A percentile compares a stretch with the other conserved stretches of the same genome.
Evolutionary conservation across 2,888 invertebrate species (phyloP).

Genomic region (Stenchaetothrips biformis): DNA sequence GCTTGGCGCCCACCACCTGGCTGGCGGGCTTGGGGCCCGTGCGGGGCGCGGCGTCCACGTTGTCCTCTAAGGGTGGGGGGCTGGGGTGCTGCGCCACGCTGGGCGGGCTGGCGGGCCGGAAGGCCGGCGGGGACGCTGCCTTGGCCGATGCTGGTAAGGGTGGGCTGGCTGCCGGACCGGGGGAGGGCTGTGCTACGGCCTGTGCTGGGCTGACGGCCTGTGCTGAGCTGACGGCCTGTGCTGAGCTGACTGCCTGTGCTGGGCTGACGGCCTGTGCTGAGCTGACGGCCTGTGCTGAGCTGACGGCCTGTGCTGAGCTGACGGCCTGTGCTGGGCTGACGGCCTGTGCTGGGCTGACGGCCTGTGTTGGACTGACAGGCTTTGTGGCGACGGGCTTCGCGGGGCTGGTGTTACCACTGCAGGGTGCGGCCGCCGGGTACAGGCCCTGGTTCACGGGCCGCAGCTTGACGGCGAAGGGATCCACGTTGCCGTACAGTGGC

Average conservation of each 20-base stretch:
- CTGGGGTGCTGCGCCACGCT: neutral
- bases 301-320: too few relatives aligned
- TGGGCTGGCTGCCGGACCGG: too few relatives aligned
- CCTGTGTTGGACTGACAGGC: neutral
- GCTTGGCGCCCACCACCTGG: conserved; percentile 30
- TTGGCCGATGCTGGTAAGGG: too few relatives aligned
- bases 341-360: neutral
- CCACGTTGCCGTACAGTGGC: conserved; percentile 30
- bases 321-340: neutral
- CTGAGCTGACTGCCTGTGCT: neutral
- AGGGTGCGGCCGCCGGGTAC: neutral
- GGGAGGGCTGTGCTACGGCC: too few relatives aligned
- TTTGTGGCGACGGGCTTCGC: neutral
- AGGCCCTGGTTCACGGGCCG: conserved; percentile 29
- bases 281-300: neutral
- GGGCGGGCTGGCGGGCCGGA: neutral
- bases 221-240: too few relatives aligned
- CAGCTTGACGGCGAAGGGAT: conserved; percentile 27
- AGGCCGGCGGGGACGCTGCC: too few relatives aligned
- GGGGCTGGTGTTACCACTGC: neutral
- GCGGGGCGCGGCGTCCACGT: neutral
- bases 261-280: neutral
- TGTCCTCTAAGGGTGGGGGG: neutral
- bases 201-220: too few relatives aligned
- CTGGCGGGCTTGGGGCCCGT: conserved; percentile 27